A percentile compares a stretch with the other conserved stretches of the same genome.
Conservation (phyloP, 2,113 vertebrate species). For the Puffinus mauretanicus region DNA sequence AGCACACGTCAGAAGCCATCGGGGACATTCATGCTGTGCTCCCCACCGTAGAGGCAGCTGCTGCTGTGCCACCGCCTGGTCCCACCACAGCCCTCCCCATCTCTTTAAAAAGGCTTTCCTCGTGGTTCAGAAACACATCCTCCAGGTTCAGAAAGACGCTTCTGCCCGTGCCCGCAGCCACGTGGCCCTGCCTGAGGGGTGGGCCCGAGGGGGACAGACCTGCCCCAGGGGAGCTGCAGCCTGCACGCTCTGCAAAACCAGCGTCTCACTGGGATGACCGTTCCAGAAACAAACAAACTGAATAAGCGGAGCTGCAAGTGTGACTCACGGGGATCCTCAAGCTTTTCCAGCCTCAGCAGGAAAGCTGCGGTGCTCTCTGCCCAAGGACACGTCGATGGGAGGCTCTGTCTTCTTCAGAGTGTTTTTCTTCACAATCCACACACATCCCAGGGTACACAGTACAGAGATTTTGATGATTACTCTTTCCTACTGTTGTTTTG, state of each 20-base stretch:
- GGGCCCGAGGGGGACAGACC: background rate
- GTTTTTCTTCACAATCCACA: conserved; percentile 6
- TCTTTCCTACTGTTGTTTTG: background rate
- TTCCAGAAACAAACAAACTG: background rate
- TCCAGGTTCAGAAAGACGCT: background rate
- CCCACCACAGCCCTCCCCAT: background rate
- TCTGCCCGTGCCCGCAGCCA: background rate
- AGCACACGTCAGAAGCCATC: accelerated
- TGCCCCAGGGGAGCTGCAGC: background rate
- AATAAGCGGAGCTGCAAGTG: background rate
- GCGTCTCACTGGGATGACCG: accelerated
- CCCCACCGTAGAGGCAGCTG: background rate
- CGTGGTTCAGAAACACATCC: background rate
- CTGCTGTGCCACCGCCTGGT: background rate
- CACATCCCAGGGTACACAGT: background rate
- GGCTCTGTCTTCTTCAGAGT: background rate
- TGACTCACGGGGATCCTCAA: background rate
- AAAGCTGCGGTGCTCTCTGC: background rate
- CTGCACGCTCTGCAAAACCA: background rate
- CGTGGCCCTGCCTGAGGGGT: accelerated
- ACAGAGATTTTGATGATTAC: background rate
- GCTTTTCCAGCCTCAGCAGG: background rate
- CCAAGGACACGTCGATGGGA: background rate
- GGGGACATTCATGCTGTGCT: background rate
- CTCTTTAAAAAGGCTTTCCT: background rate